Evolutionary conservation across 2,113 vertebrate species (phyloP).

Genomic region (Rhinopomastus cyanomelas): DNA sequence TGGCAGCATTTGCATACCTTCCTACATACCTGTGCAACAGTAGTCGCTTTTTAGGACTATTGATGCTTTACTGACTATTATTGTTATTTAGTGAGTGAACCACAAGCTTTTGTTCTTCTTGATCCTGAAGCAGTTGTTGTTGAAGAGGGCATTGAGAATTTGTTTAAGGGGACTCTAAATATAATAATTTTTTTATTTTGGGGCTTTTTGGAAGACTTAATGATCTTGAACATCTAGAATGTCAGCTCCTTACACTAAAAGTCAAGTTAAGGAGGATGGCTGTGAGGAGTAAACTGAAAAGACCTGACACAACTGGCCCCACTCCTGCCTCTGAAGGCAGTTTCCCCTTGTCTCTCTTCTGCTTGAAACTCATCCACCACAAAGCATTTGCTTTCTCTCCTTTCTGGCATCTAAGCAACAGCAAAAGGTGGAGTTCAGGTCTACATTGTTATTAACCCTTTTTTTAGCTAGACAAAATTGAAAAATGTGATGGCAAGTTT

Average conservation of each 20-base stretch:
- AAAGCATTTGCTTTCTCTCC: neutral
- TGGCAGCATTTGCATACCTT: neutral
- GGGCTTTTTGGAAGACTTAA: neutral
- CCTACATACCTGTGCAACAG: rapidly evolving
- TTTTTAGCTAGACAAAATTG: neutral
- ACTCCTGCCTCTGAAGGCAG: neutral
- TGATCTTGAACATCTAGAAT: neutral
- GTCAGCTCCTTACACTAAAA: neutral
- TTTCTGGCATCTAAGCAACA: neutral
- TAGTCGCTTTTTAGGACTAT: neutral
- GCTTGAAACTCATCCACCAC: neutral
- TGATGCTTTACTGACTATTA: neutral
- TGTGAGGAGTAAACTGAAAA: neutral
- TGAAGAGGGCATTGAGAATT: neutral
- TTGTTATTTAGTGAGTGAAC: neutral
- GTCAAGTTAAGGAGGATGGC: neutral
- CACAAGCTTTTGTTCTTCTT: neutral
- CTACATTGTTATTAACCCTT: neutral
- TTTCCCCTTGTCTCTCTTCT: neutral
- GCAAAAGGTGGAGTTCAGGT: neutral
- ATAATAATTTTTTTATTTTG: neutral
- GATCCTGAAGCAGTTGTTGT: neutral
- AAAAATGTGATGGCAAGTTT: neutral
- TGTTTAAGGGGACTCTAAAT: neutral
- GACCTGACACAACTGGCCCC: neutral